phyloP scores from a whole-genome alignment of 2,113 vertebrate genomes.

The Odocoileus virginianus region DNA sequence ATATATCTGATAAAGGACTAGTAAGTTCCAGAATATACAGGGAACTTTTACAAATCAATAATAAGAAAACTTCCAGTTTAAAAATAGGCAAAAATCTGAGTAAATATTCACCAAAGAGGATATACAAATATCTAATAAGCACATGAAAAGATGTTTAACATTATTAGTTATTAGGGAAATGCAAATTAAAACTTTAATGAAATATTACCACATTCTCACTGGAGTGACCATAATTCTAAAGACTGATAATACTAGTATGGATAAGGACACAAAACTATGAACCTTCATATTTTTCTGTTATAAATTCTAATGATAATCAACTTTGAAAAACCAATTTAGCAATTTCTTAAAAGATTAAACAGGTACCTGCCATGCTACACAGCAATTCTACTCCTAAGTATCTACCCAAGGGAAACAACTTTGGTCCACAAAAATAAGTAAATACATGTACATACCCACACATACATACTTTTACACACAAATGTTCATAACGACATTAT shows the following conservation, averaged over 20 bases:
- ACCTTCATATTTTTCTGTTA: background rate
- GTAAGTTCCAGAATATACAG: background rate
- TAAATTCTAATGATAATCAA: background rate
- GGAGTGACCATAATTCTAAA: background rate
- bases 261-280: background rate
- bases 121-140: background rate
- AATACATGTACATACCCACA: background rate
- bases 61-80: background rate
- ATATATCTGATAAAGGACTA: background rate
- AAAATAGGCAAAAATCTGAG: background rate
- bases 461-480: background rate
- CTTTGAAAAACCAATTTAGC: background rate
- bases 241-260: background rate
- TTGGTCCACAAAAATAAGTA: background rate
- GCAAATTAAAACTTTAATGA: background rate
- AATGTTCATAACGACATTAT: background rate
- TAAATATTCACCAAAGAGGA: background rate
- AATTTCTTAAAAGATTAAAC: background rate
- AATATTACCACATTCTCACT: background rate
- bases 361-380: background rate
- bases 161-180: background rate
- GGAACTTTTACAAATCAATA: background rate
- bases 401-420: background rate
- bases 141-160: background rate
- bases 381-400: background rate